Base-by-base conservation (phyloP, 2,888 invertebrate genomes). In the Epiperipatus broadwayi region DNA sequence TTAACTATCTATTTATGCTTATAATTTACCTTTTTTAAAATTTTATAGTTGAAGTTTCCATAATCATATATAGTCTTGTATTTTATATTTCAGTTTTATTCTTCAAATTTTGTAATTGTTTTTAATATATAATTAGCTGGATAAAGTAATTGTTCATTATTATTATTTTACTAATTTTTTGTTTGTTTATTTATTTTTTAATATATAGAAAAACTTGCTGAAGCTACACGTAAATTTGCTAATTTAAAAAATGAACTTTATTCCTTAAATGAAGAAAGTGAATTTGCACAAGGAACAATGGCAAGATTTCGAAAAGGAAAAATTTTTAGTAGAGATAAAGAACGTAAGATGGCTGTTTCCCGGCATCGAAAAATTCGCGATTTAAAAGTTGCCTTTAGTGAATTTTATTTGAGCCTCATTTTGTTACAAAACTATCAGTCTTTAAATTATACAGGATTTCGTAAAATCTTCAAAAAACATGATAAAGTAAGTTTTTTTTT, bases 381-480 rank as follows among this genome's bases (percentile, higher is more conserved):
- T 52, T 61, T 99, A 10, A 97, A 95, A 60, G 65, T 97, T 48
- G 97, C 95, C 0, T 97, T 91, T 61, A 89, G 87, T 53, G 97
- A 99, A 68, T 99, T 93, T 64, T 97, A 97, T 60, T 68, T 97
- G 30, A 87, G 87, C 53, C 67, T 99, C 35, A 89, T 97, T 50
- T 67, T 99, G 12, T 66, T 99, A 43, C 95, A 99, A 63, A 97
- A 97, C 59, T 95, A 91, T 58, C 93, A 97, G 63, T 91, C 87
- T 58, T 68, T 97, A 39, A 99, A 97, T 64, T 89, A 87, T 54
- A 97, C 93, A 3, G 97, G 95, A 2, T 99, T 99, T 65, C 71
- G 95, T 45, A 97, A 97, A 64, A 99, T 99, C 55, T 70, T 97
- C 44, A 97, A 97, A 61, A 99, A 97, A 61, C 95, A 95, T 58